Conservation (phyloP, 64 coral and sea anemone species). For the Stichodactyla helianthus region DNA sequence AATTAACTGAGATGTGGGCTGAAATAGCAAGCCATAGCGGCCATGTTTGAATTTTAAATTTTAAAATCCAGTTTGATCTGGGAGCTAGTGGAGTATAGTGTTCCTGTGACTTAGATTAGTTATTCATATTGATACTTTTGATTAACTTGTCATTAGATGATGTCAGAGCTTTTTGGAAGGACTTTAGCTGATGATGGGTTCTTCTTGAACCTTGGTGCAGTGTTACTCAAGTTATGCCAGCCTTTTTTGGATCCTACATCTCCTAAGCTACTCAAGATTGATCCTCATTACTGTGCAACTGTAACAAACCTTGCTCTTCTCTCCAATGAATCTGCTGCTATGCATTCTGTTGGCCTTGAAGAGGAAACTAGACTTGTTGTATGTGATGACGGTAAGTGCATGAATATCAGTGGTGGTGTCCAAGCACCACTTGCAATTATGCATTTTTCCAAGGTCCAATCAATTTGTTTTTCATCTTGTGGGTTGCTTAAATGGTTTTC, state of each 20-base stretch:
- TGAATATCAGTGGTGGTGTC: not conserved
- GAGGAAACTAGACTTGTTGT: slow-evolving; percentile 79
- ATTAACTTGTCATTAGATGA: slow-evolving; percentile 32
- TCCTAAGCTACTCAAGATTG: slow-evolving; percentile 73
- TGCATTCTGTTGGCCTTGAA: slow-evolving; percentile 77
- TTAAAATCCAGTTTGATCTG: no score
- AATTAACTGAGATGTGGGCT: no score
- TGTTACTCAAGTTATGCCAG: slow-evolving; percentile 71
- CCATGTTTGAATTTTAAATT: no score
- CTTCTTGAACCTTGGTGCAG: slow-evolving; percentile 82
- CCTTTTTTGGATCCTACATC: slow-evolving; percentile 75
- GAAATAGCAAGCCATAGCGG: no score
- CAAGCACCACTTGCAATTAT: no score
- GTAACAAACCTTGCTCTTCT: slow-evolving; percentile 35
- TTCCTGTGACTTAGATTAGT: no score
- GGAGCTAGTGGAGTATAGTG: no score
- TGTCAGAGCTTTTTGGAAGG: slow-evolving; percentile 69
- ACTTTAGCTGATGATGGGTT: slow-evolving; percentile 89
- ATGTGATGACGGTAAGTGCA: slow-evolving; percentile 6
- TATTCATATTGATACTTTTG: not conserved
- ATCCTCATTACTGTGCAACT: slow-evolving; percentile 81
- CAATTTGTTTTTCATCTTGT: no score
- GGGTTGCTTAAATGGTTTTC: no score
- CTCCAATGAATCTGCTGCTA: slow-evolving; percentile 32
- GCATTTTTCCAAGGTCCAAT: not conserved